Evolutionary conservation across 2,113 vertebrate genomes (phyloP).

Genomic region (Xiphophorus couchianus): DNA sequence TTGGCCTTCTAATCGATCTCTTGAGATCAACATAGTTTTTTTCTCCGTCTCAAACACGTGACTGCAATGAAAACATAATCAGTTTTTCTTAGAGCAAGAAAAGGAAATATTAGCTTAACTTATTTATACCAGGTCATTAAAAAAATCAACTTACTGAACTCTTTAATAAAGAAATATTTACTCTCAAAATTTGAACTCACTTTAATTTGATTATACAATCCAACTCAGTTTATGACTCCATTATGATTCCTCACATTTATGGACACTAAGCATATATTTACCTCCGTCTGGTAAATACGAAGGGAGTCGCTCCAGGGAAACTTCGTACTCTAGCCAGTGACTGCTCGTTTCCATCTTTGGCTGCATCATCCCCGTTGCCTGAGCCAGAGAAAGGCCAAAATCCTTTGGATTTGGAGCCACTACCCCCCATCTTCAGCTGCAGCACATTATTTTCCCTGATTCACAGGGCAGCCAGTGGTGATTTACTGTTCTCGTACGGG

Average conservation of each 20-base stretch:
- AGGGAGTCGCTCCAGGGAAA: slow-evolving; percentile 84
- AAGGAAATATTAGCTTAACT: background rate
- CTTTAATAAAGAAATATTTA: background rate
- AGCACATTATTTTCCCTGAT: slow-evolving; percentile 81
- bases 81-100: background rate
- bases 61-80: background rate
- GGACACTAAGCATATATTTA: slow-evolving; percentile 65
- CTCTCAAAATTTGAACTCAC: background rate
- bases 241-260: background rate
- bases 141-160: background rate
- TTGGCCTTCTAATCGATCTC: background rate
- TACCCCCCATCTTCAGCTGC: slow-evolving; percentile 91
- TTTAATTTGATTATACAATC: background rate
- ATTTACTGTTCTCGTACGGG: slow-evolving; percentile 46
- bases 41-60: background rate
- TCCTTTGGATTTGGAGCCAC: slow-evolving; percentile 90
- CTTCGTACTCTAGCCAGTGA: slow-evolving; percentile 83
- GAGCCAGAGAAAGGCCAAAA: slow-evolving; percentile 92
- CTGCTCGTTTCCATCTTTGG: slow-evolving; percentile 84
- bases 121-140: background rate
- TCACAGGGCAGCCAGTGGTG: slow-evolving; percentile 52
- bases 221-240: background rate
- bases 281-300: slow-evolving; percentile 93
- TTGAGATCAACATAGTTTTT: background rate
- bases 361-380: slow-evolving; percentile 77